These are phyloP conservation scores for Nasalis larvatus DNA, from an alignment of 2,113 vertebrate genomes.

Conservation along the genomic window DNA sequence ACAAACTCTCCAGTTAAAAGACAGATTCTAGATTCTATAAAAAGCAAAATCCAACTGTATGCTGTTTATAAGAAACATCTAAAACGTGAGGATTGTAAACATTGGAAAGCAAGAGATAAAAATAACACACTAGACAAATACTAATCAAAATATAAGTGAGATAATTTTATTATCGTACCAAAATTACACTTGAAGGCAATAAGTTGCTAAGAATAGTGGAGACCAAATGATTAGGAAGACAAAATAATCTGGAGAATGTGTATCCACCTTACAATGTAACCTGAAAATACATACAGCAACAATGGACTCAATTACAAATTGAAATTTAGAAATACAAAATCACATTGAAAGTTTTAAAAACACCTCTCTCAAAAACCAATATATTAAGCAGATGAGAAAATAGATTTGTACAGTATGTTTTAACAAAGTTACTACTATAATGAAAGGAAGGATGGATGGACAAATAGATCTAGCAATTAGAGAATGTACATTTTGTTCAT, in stretches of 20 bases:
- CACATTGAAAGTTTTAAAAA: not conserved
- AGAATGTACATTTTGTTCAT: not conserved
- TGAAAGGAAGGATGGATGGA: not conserved
- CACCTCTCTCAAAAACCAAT: not conserved
- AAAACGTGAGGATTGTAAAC: not conserved
- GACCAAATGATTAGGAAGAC: constrained; percentile 1
- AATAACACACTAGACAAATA: not conserved
- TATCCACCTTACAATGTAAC: not conserved
- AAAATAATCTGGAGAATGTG: not conserved
- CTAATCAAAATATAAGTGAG: not conserved
- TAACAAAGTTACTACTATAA: not conserved
- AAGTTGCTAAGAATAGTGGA: not conserved
- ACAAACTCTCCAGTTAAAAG: not conserved
- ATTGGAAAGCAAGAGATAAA: not conserved
- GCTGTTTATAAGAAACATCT: not conserved
- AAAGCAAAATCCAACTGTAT: not conserved
- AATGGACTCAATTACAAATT: not conserved
- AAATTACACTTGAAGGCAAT: not conserved
- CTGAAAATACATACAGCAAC: not conserved
- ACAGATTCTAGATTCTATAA: not conserved
- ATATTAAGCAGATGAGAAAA: not conserved
- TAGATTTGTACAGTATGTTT: not conserved
- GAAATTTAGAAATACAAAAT: not conserved
- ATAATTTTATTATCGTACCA: not conserved
- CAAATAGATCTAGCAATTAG: not conserved